These are phyloP conservation scores for Rutilus rutilus DNA, from an alignment of 2,113 vertebrate genomes.

Conservation along the genomic window DNA sequence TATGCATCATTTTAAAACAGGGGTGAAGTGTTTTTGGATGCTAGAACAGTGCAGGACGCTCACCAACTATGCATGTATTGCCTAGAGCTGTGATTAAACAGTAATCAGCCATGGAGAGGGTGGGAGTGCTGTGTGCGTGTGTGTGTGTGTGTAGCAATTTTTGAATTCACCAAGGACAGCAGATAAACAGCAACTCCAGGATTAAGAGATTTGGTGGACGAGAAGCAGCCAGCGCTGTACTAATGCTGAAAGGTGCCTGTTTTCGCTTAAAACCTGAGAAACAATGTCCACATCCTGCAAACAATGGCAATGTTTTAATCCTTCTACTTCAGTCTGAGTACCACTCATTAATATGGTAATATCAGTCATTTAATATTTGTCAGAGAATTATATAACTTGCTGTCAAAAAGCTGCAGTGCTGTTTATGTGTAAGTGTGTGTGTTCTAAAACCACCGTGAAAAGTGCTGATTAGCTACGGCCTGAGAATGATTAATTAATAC, in stretches of 20 bases:
- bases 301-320: conserved; percentile 50
- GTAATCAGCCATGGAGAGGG: conserved; percentile 11
- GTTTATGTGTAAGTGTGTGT: conserved; percentile 21
- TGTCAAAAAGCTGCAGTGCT: conserved; percentile 44
- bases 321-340: conserved; percentile 40
- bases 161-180: conserved; percentile 33
- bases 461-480: conserved; percentile 56
- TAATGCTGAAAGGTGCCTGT: conserved; percentile 22
- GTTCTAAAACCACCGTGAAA: conserved; percentile 53
- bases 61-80: conserved; percentile 25
- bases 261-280: neutral
- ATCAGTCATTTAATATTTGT: conserved; percentile 60
- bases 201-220: conserved; percentile 44
- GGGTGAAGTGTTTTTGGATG: neutral
- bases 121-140: neutral
- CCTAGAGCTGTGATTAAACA: conserved; percentile 28
- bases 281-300: conserved; percentile 39
- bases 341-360: conserved; percentile 60
- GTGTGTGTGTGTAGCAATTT: conserved; percentile 23
- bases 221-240: conserved; percentile 9
- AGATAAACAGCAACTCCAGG: conserved; percentile 42
- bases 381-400: conserved; percentile 48
- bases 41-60: neutral
- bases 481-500: conserved; percentile 61
- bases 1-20: neutral